Percentiles rank a stretch among this genome's conserved stretches.
These are phyloP conservation scores for Neodiprion pinetum DNA, from an alignment of 1,140 invertebrate species.

Conservation along the genomic window DNA sequence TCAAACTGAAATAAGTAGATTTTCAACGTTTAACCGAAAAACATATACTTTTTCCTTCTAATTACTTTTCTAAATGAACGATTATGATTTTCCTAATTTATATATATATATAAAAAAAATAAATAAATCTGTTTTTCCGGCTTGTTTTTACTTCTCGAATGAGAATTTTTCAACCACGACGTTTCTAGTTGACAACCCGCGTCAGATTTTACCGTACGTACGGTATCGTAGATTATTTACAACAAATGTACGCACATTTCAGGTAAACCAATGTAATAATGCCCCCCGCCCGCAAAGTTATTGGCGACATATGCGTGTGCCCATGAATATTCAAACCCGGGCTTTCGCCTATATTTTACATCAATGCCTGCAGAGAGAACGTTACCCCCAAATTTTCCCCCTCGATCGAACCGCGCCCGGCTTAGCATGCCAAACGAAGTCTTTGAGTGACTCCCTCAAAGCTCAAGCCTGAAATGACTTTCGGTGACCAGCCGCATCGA, in stretches of 20 bases:
- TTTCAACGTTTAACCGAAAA: no score
- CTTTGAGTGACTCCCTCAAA: neutral
- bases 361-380: neutral
- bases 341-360: neutral
- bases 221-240: neutral
- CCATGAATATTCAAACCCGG: conserved; percentile 54
- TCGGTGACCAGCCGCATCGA: no score
- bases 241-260: conserved; percentile 11
- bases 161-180: no score
- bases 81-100: no score
- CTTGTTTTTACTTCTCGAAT: no score
- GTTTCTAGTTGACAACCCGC: no score
- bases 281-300: conserved; percentile 31
- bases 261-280: conserved; percentile 16
- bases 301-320: conserved; percentile 45
- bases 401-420: neutral
- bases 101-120: no score
- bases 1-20: no score
- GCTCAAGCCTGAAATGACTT: no score
- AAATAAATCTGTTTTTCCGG: no score
- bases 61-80: no score
- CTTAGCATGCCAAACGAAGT: neutral
- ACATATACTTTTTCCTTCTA: no score
- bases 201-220: conserved; percentile 22
- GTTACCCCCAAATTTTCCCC: neutral